phyloP scores from a whole-genome alignment of 2,888 invertebrate species.

The Monoplex corrugatus region DNA sequence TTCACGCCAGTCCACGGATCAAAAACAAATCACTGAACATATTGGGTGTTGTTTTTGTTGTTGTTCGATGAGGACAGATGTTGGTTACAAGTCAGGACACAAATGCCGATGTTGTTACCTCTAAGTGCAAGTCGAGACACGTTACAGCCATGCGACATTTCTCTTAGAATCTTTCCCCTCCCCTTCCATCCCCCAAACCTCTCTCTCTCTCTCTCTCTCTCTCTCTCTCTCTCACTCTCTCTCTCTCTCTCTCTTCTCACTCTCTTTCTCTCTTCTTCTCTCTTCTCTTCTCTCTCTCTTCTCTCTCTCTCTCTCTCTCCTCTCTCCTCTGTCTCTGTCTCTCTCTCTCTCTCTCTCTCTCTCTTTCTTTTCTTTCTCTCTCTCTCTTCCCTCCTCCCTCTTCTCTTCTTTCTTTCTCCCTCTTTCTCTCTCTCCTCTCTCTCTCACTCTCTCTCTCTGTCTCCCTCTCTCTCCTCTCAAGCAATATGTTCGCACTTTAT shows the following conservation, averaged over 20 bases:
- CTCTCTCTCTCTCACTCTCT: not conserved
- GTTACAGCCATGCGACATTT: not conserved
- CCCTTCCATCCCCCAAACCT: not conserved
- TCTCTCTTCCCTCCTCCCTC: constrained; percentile 25
- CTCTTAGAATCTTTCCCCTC: not conserved
- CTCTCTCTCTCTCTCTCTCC: constrained; percentile 30
- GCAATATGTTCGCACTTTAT: too few relatives aligned
- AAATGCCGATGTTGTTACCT: too few relatives aligned
- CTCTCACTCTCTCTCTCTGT: not conserved
- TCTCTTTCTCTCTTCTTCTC: constrained; percentile 32
- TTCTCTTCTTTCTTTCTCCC: not conserved
- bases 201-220: constrained; percentile 5
- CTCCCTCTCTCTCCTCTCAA: not conserved
- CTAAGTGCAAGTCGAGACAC: not conserved
- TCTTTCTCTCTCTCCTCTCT: constrained; percentile 22
- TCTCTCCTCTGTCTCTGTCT: constrained; percentile 26
- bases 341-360: constrained; percentile 25
- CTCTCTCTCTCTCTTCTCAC: not conserved
- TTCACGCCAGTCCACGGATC: too few relatives aligned
- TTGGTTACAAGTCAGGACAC: too few relatives aligned
- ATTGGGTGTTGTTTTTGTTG: too few relatives aligned
- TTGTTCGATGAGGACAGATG: too few relatives aligned
- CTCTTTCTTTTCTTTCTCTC: not conserved
- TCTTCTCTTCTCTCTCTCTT: not conserved
- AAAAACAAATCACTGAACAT: too few relatives aligned